phyloP scores from a whole-genome alignment of 2,797 vertebrate genomes.

The Atherinosoma microstoma region DNA sequence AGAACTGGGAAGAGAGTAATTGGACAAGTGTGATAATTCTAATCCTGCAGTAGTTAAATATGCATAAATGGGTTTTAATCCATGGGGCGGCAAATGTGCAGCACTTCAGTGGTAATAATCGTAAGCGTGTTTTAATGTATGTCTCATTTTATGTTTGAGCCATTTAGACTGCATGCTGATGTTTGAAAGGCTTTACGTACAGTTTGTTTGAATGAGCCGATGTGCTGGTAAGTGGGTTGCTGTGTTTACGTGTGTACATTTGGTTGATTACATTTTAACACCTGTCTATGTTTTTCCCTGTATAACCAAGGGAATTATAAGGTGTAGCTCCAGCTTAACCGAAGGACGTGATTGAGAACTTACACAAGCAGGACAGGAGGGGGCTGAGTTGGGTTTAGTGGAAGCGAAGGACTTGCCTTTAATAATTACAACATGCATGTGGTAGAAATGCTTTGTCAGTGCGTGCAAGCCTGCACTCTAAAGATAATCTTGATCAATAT shows the following conservation, averaged over 20 bases:
- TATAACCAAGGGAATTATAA: neutral
- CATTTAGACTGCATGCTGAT: conserved; percentile 28
- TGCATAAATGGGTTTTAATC: conserved; percentile 70
- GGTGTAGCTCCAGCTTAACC: conserved; percentile 13
- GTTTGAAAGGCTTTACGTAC: conserved; percentile 38
- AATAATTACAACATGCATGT: conserved; percentile 58
- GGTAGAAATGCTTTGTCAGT: conserved; percentile 29
- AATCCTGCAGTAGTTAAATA: conserved; percentile 69
- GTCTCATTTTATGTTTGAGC: conserved; percentile 36
- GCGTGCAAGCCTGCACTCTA: conserved; percentile 34
- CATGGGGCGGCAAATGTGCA: conserved; percentile 46
- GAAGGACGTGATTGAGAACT: conserved; percentile 44
- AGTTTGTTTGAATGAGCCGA: conserved; percentile 8
- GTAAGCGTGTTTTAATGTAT: conserved; percentile 63
- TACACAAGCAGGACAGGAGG: conserved; percentile 28
- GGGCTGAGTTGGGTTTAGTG: conserved; percentile 1
- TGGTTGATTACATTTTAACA: neutral
- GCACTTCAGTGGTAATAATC: conserved; percentile 36
- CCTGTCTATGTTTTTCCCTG: neutral
- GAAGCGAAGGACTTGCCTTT: conserved; percentile 9
- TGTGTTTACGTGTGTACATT: conserved; percentile 12
- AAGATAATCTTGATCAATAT: conserved; percentile 64
- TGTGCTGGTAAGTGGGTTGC: neutral
- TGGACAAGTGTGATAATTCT: conserved; percentile 66
- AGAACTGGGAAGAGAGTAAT: conserved; percentile 54